phyloP scores from a whole-genome alignment of 2,888 invertebrate species.

The Folsomia manolachei region DNA sequence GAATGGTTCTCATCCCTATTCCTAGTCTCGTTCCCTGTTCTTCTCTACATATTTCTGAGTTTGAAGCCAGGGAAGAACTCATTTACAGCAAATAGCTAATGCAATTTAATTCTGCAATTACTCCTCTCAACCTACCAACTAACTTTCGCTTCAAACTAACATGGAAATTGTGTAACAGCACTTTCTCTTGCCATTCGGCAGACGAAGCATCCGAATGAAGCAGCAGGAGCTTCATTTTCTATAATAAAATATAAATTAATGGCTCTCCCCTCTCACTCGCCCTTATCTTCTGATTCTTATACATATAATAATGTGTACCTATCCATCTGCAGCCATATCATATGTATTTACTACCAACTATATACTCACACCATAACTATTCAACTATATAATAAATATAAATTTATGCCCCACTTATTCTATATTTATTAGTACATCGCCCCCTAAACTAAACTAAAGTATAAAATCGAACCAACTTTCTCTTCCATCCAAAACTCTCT shows the following conservation, averaged over 20 bases:
- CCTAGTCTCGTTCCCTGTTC: neutral
- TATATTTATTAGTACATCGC: neutral
- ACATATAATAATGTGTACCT: neutral
- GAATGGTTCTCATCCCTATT: no score
- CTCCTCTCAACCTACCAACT: slow-evolving; percentile 16
- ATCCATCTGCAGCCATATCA: no score
- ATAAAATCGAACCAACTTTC: neutral
- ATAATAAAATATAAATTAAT: slow-evolving; percentile 21
- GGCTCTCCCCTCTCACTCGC: neutral
- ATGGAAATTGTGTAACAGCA: no score
- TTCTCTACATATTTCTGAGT: no score
- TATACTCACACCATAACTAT: no score
- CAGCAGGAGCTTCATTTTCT: slow-evolving; percentile 7
- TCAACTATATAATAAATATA: neutral
- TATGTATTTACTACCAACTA: neutral
- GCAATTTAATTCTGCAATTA: slow-evolving; percentile 46
- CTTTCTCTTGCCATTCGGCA: neutral
- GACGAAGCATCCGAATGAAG: neutral
- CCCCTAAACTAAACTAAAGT: neutral
- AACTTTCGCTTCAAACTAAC: neutral
- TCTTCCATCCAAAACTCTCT: neutral
- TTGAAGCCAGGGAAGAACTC: slow-evolving; percentile 31
- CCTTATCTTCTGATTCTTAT: neutral
- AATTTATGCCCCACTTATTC: neutral
- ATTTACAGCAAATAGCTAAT: slow-evolving; percentile 43